Percentiles rank a stretch among this genome's conserved stretches.
Conservation (phyloP, 2,797 vertebrate species). For the Diceros bicornis region DNA sequence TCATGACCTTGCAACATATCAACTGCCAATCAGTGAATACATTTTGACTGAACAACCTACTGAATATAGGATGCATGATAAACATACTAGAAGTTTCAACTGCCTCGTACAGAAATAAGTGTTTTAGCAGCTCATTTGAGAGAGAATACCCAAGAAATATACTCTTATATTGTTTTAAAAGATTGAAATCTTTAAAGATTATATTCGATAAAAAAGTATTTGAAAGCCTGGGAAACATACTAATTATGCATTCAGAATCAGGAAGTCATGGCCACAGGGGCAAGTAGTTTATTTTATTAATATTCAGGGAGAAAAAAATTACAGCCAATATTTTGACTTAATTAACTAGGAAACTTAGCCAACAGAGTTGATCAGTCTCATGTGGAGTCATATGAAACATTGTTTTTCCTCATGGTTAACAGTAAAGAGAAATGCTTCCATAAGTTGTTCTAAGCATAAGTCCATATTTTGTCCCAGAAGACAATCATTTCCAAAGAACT, state of each 20-base stretch:
- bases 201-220: not conserved
- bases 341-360: constrained; percentile 12
- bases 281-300: constrained; percentile 39
- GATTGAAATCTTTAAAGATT: constrained; percentile 1
- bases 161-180: not conserved
- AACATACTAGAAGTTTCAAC: not conserved
- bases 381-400: not conserved
- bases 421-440: not conserved
- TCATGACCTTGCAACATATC: not conserved
- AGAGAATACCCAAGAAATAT: not conserved
- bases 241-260: constrained; percentile 18
- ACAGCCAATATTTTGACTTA: constrained; percentile 3
- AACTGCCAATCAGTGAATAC: not conserved
- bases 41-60: not conserved
- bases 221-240: not conserved
- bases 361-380: not conserved
- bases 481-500: not conserved
- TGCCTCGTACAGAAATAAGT: not conserved
- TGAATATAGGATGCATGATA: not conserved
- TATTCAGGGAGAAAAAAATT: constrained; percentile 14
- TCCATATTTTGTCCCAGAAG: not conserved
- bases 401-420: not conserved
- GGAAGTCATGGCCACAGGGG: not conserved
- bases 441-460: not conserved
- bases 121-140: not conserved